These are phyloP conservation scores for Hydrotaea diabolus DNA, from an alignment of 2,888 invertebrate species.

Conservation along the genomic window DNA sequence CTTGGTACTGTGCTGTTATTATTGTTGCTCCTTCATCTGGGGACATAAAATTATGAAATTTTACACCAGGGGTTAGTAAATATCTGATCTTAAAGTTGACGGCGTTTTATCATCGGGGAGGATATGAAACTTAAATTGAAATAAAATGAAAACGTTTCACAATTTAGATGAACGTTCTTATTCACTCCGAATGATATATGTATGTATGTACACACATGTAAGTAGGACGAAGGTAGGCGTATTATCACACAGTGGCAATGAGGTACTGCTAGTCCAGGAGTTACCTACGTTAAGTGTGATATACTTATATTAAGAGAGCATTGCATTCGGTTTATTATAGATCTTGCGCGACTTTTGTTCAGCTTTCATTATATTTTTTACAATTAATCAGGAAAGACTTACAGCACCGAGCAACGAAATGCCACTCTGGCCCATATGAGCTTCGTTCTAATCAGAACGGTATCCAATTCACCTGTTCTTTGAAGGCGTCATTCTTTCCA, in stretches of 20 bases:
- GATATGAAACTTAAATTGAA: constrained; percentile 18
- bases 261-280: too few relatives aligned
- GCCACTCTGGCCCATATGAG: too few relatives aligned
- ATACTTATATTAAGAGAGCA: too few relatives aligned
- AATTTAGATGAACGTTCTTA: not conserved
- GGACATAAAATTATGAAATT: constrained; percentile 50
- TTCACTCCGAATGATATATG: not conserved
- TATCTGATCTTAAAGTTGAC: constrained; percentile 49
- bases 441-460: too few relatives aligned
- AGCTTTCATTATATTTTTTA: too few relatives aligned
- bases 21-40: constrained; percentile 47
- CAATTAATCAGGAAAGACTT: too few relatives aligned
- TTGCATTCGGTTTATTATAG: too few relatives aligned
- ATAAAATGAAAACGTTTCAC: not conserved
- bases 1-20: not conserved
- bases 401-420: too few relatives aligned
- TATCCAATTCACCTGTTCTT: not conserved
- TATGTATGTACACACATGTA: too few relatives aligned
- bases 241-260: not conserved
- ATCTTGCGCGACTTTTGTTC: too few relatives aligned
- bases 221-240: not conserved
- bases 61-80: constrained; percentile 33
- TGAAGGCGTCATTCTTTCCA: constrained; percentile 13
- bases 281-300: too few relatives aligned
- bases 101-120: constrained; percentile 40